Conservation (phyloP, 2,797 vertebrate genomes). For the Limnodromus scolopaceus region DNA sequence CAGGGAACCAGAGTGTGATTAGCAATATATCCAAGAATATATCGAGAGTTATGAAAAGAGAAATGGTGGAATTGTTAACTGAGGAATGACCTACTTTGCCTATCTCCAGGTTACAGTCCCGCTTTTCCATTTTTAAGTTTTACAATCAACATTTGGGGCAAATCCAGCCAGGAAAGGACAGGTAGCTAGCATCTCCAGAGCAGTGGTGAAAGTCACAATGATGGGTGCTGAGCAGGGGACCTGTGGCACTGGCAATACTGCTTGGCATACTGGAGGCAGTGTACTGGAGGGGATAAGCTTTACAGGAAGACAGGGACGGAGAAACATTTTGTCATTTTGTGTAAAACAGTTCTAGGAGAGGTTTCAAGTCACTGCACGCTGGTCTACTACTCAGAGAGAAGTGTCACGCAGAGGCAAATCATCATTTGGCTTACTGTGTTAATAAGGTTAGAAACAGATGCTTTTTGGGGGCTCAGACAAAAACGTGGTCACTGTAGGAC, state of each 20-base stretch:
- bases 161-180: not conserved
- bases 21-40: not conserved
- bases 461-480: not conserved
- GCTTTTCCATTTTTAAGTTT: not conserved
- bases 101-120: not conserved
- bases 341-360: not conserved
- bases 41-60: not conserved
- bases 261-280: not conserved
- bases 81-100: not conserved
- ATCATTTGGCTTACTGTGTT: fast-evolving
- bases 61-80: not conserved
- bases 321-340: not conserved
- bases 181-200: not conserved
- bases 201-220: not conserved
- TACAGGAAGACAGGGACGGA: not conserved
- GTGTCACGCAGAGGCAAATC: not conserved
- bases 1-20: not conserved
- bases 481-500: not conserved
- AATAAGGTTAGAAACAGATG: not conserved
- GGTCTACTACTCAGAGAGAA: not conserved
- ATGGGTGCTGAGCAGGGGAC: fast-evolving
- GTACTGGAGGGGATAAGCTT: not conserved
- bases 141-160: not conserved
- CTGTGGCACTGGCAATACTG: not conserved
- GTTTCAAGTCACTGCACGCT: not conserved